A percentile compares a stretch with the other conserved stretches of the same genome.
These are phyloP conservation scores for Apamea anceps DNA, from an alignment of 2,888 invertebrate species.

Conservation along the genomic window DNA sequence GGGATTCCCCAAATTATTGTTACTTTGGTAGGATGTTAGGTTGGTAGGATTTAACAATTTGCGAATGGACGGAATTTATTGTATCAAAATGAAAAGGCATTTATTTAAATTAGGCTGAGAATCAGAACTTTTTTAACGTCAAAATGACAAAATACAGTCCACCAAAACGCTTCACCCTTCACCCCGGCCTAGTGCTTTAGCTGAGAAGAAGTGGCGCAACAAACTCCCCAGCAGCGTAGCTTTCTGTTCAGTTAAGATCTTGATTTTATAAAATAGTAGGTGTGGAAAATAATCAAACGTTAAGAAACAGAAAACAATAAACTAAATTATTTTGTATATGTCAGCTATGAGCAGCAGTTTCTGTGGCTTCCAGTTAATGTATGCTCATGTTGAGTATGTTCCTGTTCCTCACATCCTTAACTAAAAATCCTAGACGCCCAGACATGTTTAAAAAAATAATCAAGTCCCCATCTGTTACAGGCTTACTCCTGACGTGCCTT, in stretches of 20 bases:
- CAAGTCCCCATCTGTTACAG: conserved; percentile 17
- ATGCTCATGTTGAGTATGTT: neutral
- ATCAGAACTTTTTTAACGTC: neutral
- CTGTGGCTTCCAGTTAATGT: neutral
- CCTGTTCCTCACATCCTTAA: neutral
- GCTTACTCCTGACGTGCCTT: conserved; percentile 52
- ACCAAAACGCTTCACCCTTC: too few relatives aligned
- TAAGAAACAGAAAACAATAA: neutral
- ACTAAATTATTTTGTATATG: neutral
- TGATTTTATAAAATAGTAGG: neutral
- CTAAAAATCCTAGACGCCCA: conserved; percentile 1
- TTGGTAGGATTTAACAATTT: neutral
- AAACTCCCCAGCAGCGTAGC: too few relatives aligned
- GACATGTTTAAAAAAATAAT: conserved; percentile 12
- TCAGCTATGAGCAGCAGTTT: neutral
- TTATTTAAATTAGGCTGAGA: neutral
- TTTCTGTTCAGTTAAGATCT: neutral
- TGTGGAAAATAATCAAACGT: neutral
- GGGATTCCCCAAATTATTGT: neutral
- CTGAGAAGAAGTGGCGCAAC: too few relatives aligned
- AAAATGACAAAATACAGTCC: neutral
- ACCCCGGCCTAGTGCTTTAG: too few relatives aligned
- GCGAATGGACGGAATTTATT: neutral
- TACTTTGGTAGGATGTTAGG: neutral
- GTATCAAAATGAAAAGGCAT: neutral